Percentiles rank a stretch among this genome's conserved stretches.
These are phyloP conservation scores for Pristionchus maxplancki DNA, from an alignment of 2,888 invertebrate species.

Conservation along the genomic window DNA sequence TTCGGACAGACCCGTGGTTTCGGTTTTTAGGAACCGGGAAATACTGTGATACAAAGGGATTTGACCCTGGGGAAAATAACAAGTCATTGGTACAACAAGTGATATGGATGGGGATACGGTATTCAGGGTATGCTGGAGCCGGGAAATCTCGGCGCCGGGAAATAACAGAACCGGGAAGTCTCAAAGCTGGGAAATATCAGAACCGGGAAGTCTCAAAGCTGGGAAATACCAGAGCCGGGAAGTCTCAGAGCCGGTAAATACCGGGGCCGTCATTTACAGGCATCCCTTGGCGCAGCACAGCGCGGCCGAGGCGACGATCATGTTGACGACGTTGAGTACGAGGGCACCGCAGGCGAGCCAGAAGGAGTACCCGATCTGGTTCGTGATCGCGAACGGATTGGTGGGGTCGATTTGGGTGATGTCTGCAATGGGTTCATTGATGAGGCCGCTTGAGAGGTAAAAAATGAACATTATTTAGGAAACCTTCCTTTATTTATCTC, in stretches of 20 bases:
- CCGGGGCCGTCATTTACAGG: constrained; percentile 55
- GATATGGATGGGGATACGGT: neutral
- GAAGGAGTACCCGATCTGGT: constrained; percentile 62
- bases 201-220: neutral
- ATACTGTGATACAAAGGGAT: constrained; percentile 23
- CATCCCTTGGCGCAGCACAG: constrained; percentile 63
- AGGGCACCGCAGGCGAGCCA: constrained; percentile 63
- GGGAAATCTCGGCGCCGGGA: neutral
- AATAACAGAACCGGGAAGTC: neutral
- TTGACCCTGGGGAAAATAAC: neutral
- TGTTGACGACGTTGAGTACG: constrained; percentile 59
- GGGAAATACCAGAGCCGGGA: neutral
- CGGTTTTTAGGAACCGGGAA: neutral
- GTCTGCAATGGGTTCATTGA: neutral
- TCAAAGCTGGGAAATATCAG: neutral
- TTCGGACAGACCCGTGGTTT: neutral
- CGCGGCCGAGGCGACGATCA: constrained; percentile 59
- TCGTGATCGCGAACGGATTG: neutral
- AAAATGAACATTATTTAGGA: too few relatives aligned
- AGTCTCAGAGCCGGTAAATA: too few relatives aligned
- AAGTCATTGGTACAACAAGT: neutral
- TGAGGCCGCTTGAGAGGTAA: too few relatives aligned
- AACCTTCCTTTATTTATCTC: too few relatives aligned
- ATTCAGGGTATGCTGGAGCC: too few relatives aligned
- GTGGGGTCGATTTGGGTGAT: neutral